These are phyloP conservation scores for Echinops telfairi DNA, from an alignment of 2,113 vertebrate species.

Conservation along the genomic window DNA sequence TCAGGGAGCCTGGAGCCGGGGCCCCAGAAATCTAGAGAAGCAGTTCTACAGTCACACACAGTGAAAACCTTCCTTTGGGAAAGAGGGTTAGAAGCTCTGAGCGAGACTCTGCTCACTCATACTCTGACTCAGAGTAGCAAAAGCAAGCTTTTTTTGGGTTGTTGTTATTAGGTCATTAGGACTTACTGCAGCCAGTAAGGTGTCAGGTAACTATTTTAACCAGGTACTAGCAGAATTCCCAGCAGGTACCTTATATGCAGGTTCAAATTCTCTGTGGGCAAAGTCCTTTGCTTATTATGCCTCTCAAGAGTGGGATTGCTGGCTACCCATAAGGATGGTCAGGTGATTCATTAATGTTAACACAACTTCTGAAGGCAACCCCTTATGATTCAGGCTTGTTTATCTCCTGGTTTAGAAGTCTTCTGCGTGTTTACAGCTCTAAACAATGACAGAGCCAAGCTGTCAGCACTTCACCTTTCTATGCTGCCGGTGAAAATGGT, in stretches of 20 bases:
- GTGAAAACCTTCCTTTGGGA: slow-evolving; percentile 3
- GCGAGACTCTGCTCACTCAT: neutral
- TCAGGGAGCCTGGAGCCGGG: neutral
- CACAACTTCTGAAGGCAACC: neutral
- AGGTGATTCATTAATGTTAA: neutral
- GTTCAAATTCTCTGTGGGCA: slow-evolving; percentile 31
- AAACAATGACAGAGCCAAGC: neutral
- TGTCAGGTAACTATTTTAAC: neutral
- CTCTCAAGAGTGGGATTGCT: slow-evolving; percentile 10
- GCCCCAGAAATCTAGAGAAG: slow-evolving; percentile 10
- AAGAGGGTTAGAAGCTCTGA: slow-evolving; percentile 29
- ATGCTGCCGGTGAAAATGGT: slow-evolving; percentile 97
- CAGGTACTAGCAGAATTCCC: neutral
- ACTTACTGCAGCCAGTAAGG: neutral
- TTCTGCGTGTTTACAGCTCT: neutral
- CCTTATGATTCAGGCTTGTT: neutral
- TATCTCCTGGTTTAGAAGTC: slow-evolving; percentile 39
- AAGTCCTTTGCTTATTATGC: slow-evolving; percentile 21
- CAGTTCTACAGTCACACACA: slow-evolving; percentile 18
- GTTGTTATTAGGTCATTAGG: neutral
- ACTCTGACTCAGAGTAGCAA: neutral
- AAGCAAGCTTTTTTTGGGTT: neutral
- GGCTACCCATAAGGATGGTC: neutral
- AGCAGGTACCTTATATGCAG: neutral
- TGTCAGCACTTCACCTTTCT: slow-evolving; percentile 90